Conservation (phyloP, 1,140 invertebrate species). For the Papilio helenus region DNA sequence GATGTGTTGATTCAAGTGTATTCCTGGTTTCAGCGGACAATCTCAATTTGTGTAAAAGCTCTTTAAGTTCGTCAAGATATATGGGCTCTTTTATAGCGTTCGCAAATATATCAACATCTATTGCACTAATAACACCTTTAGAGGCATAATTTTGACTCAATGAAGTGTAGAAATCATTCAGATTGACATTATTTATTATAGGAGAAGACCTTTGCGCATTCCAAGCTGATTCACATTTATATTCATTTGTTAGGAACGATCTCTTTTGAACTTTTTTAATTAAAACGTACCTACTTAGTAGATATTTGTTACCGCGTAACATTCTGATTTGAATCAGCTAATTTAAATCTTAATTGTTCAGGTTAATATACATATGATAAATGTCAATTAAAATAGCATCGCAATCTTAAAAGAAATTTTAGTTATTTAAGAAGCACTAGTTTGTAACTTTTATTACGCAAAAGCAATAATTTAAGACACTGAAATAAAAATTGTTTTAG, state of each 20-base stretch:
- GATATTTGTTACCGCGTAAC: slow-evolving; percentile 26
- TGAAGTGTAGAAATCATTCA: slow-evolving; percentile 85
- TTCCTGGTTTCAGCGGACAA: slow-evolving; percentile 87
- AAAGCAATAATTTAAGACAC: neutral
- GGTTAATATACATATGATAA: neutral
- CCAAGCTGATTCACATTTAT: slow-evolving; percentile 87
- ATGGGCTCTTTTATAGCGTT: slow-evolving; percentile 83
- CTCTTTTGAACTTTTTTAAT: slow-evolving; percentile 37
- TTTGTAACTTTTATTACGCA: neutral
- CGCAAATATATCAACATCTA: slow-evolving; percentile 90
- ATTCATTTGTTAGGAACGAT: slow-evolving; percentile 85
- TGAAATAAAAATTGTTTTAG: neutral
- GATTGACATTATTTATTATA: slow-evolving; percentile 85
- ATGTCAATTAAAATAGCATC: neutral
- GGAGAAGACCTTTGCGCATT: slow-evolving; percentile 84
- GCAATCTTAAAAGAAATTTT: neutral
- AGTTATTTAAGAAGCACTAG: neutral
- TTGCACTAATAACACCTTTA: slow-evolving; percentile 84
- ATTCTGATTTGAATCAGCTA: slow-evolving; percentile 17
- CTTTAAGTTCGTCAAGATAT: slow-evolving; percentile 86
- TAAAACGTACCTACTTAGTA: neutral
- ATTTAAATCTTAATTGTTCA: neutral
- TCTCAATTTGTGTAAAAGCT: slow-evolving; percentile 88
- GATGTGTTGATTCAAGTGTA: slow-evolving; percentile 90
- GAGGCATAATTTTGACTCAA: slow-evolving; percentile 85